A percentile compares a stretch with the other conserved stretches of the same genome.
These are phyloP conservation scores for Pangasius djambal DNA, from an alignment of 2,797 vertebrate genomes.

Conservation along the genomic window DNA sequence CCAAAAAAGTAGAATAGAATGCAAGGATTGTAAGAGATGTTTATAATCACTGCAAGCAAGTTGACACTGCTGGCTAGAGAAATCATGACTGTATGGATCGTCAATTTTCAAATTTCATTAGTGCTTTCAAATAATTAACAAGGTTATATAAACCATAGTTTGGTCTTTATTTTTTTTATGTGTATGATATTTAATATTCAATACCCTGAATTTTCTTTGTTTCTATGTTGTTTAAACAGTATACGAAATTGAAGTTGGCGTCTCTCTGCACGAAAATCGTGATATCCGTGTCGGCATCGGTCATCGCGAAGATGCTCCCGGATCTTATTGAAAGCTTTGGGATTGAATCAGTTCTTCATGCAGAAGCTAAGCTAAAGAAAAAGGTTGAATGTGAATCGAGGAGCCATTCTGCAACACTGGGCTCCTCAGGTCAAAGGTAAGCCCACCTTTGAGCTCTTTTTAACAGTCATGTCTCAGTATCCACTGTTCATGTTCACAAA, in stretches of 20 bases:
- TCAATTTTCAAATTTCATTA: too few relatives aligned
- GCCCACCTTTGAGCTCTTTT: not conserved
- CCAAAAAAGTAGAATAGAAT: too few relatives aligned
- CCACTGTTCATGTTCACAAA: not conserved
- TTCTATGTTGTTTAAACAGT: not conserved
- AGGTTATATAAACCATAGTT: too few relatives aligned
- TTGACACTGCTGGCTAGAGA: too few relatives aligned
- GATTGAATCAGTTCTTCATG: too few relatives aligned
- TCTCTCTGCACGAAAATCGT: not conserved
- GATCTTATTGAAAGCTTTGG: not conserved
- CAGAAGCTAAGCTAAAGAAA: not conserved
- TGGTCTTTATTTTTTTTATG: too few relatives aligned
- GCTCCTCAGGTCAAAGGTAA: not conserved
- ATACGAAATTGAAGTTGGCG: not conserved
- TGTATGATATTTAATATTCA: too few relatives aligned
- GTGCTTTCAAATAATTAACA: too few relatives aligned
- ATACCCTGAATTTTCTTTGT: too few relatives aligned
- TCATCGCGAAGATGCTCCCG: not conserved
- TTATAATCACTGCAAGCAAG: too few relatives aligned
- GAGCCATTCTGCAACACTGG: not conserved
- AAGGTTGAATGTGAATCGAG: not conserved
- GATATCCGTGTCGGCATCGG: not conserved
- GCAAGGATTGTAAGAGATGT: too few relatives aligned
- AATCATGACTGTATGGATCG: too few relatives aligned
- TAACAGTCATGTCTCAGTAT: not conserved